Base-by-base conservation (phyloP, 2,888 invertebrate genomes). In the Drosophila subsilvestris region DNA sequence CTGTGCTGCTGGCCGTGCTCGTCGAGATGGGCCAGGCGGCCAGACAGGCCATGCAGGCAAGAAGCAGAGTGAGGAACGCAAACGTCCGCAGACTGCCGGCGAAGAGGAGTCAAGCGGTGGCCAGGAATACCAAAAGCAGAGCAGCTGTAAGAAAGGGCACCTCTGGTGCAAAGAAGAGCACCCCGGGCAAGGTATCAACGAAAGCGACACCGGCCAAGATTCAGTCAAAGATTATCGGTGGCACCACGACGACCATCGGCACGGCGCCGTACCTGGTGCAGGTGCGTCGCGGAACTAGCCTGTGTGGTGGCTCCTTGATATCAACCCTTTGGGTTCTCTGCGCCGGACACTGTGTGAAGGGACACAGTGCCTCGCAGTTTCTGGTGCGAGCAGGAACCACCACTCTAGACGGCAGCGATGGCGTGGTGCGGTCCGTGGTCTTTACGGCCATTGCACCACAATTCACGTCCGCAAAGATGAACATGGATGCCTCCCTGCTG, bases 241-340 rank as follows among this genome's bases (percentile, higher is more conserved):
- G 89, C 14, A 9, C 44, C 1, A 27, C 22, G 3, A 32, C 45
- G 1, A 32, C 51, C 0, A 77, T 86, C 5, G 44, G 47, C 14
- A 17, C 45, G 0, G 43, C 61, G 42, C 69, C 73, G 2, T 82
- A 72, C 20, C 32, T 81, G 57, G 61, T 89, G 25, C 67, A 73
- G 71, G 22, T 75, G 44, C 61, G 66, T 12, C 53, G 55, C 0
- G 59, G 54, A 0, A 6, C 37, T 1, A 59, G 32, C 17, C n/a
- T 83, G 0, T 91, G 90, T 43, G 88, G 90, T 0, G 91, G 85
- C n/a, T 47, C 79, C 0, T 63, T 89, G 7, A 53, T 82, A 17
- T 4, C 8, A 3, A 3, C 12, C 0, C 51, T 12, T 0, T 88
- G 82, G 78, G 78, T 86, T 2, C 12, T 90, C 0, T 80, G 86